Conservation (phyloP, 2,888 invertebrate species). For the Abrostola triplasia region DNA sequence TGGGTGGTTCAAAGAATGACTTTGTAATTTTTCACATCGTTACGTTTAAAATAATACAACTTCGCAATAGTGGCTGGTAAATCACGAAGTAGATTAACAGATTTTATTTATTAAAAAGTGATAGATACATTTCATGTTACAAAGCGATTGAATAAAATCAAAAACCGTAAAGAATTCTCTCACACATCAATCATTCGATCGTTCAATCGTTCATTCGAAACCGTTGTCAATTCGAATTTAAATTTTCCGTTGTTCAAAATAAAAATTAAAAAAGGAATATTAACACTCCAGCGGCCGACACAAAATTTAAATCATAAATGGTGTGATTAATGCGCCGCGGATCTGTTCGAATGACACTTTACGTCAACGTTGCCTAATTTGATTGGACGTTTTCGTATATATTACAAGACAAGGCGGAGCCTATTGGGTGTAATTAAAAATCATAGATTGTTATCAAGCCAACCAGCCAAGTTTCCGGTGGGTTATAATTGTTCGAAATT, state of each 20-base stretch:
- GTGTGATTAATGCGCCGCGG: slow-evolving; percentile 80
- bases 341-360: slow-evolving; percentile 69
- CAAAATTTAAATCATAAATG: slow-evolving; percentile 61
- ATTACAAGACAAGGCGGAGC: slow-evolving; percentile 78
- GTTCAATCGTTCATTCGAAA: slow-evolving; percentile 56
- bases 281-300: slow-evolving; percentile 65
- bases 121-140: slow-evolving; percentile 36
- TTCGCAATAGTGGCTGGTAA: slow-evolving; percentile 2
- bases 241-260: slow-evolving; percentile 57
- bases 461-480: slow-evolving; percentile 81
- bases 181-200: slow-evolving; percentile 60
- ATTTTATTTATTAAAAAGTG: slow-evolving; percentile 26
- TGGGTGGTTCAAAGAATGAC: slow-evolving; percentile 1
- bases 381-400: slow-evolving; percentile 86
- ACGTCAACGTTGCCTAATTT: slow-evolving; percentile 80
- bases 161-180: slow-evolving; percentile 44
- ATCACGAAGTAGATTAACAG: slow-evolving; percentile 18
- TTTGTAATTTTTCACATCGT: neutral
- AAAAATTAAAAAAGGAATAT: slow-evolving; percentile 55
- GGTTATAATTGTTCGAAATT: slow-evolving; percentile 72
- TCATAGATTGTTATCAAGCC: slow-evolving; percentile 80
- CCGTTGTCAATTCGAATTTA: slow-evolving; percentile 70
- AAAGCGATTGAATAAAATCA: slow-evolving; percentile 44
- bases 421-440: slow-evolving; percentile 82
- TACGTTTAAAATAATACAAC: slow-evolving; percentile 6